Evolutionary conservation across 2,113 vertebrate genomes (phyloP).

Genomic region (Eira barbara): DNA sequence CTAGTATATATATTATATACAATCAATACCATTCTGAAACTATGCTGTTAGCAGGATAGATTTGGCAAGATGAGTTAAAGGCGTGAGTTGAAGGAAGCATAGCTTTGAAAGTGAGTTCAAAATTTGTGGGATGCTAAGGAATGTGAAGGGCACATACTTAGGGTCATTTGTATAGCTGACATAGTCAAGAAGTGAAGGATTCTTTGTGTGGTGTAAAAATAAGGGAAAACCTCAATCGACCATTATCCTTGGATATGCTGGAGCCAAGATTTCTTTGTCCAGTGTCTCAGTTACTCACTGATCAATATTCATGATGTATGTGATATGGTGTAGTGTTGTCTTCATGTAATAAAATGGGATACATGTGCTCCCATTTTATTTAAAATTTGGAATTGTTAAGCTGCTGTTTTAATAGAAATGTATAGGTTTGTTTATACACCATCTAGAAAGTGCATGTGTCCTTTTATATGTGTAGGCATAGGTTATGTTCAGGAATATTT

Average conservation of each 20-base stretch:
- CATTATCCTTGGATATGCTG: neutral
- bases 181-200: neutral
- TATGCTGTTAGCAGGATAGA: neutral
- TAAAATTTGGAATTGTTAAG: neutral
- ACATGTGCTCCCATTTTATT: neutral
- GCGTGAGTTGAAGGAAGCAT: slow-evolving; percentile 25
- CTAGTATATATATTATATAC: neutral
- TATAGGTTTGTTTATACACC: neutral
- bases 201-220: slow-evolving; percentile 48
- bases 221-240: neutral
- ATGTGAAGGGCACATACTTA: slow-evolving; percentile 42
- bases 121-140: slow-evolving; percentile 11
- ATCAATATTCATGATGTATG: neutral
- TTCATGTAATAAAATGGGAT: neutral
- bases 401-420: neutral
- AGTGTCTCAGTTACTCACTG: neutral
- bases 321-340: neutral
- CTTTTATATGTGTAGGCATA: neutral
- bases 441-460: neutral
- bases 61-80: slow-evolving; percentile 24
- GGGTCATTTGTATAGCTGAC: neutral
- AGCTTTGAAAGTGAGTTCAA: slow-evolving; percentile 31
- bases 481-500: neutral
- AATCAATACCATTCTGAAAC: neutral
- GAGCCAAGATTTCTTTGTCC: neutral